These are phyloP conservation scores for Cheilinus undulatus DNA, from an alignment of 2,113 vertebrate species.

Conservation along the genomic window DNA sequence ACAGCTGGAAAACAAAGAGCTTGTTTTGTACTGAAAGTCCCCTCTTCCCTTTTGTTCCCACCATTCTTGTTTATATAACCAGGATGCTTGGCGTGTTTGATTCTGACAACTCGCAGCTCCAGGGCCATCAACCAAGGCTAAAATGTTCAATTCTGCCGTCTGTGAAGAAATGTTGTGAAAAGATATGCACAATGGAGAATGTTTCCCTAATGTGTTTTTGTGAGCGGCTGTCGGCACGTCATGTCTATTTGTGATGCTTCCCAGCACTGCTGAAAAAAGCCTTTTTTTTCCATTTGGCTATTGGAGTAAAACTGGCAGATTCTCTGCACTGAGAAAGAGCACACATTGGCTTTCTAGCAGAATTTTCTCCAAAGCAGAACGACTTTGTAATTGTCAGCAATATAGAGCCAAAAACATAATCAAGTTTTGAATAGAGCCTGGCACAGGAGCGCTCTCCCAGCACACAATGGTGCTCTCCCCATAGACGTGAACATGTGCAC, in stretches of 20 bases:
- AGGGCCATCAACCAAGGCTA: constrained; percentile 48
- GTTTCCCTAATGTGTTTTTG: constrained; percentile 58
- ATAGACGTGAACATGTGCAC: constrained; percentile 17
- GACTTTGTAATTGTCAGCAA: constrained; percentile 66
- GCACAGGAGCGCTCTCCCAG: constrained; percentile 24
- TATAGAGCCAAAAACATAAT: constrained; percentile 67
- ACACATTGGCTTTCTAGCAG: constrained; percentile 40
- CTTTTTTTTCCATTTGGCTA: constrained; percentile 41
- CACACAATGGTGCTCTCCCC: constrained; percentile 34
- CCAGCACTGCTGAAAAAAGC: constrained; percentile 24
- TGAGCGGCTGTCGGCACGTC: constrained; percentile 37
- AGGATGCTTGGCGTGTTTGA: constrained; percentile 43
- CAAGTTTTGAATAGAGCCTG: constrained; percentile 59
- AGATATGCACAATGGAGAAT: constrained; percentile 51
- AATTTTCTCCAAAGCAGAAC: constrained; percentile 58
- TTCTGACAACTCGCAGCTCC: constrained; percentile 51
- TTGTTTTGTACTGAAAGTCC: constrained; percentile 19
- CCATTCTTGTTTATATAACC: constrained; percentile 42
- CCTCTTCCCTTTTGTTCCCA: constrained; percentile 41
- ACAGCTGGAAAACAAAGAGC: constrained; percentile 18
- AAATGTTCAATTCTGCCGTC: constrained; percentile 50
- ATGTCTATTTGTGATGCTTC: constrained; percentile 45
- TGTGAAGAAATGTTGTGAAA: constrained; percentile 49
- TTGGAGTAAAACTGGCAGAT: constrained; percentile 40
- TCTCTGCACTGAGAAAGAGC: constrained; percentile 32